Evolutionary conservation across 2,888 invertebrate species (phyloP), one percentile per base, ranked within the genome.

Genomic region (Selenia dentaria): DNA sequence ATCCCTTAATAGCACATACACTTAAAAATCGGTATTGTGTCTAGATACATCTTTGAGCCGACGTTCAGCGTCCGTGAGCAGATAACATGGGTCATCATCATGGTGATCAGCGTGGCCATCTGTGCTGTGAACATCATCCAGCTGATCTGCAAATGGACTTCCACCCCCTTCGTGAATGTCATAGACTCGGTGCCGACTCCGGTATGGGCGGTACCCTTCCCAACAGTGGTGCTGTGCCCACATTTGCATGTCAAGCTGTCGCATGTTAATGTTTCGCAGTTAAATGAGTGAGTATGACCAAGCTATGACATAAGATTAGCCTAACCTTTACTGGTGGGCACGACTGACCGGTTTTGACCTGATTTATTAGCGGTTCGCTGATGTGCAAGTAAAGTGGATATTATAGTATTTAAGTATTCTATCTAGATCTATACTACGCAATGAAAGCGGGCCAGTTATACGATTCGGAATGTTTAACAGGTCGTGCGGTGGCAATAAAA

Each of bases 201-300:
- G 0, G 77, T 91, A 4, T 91, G 88, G 85, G 85, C 89, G 0
- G 79, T 91, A 0, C 91, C 91, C 0, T 91, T 91, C 45, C 91
- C 91, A 0, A 84, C 77, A 0, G 88, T 91, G 1, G 84, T 89
- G 0, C 51, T 91, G 1, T 91, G 91, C 39, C 91, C 91, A 1
- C 88, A 88, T 55, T 48, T 87, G 6, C 85, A 87, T 35, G 72
- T 90, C 0, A 85, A 88, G 53, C 50, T 71, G 40, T 83, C 87
- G 0, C 77, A 69, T 54, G 66, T 67, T 8, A 82, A 90, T 28
- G 74, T 90, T 1, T 71, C 81, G 0, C 58, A 75, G n/a, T 42
- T 84, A 1, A 57, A 73, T 9, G 72, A 79, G 86, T 88, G 40
- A 79, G 79, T 66, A 29, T 13, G n/a, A n/a, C n/a, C n/a, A n/a